Base-by-base conservation (phyloP, 1,140 invertebrate genomes). In the Lordiphosa collinella region DNA sequence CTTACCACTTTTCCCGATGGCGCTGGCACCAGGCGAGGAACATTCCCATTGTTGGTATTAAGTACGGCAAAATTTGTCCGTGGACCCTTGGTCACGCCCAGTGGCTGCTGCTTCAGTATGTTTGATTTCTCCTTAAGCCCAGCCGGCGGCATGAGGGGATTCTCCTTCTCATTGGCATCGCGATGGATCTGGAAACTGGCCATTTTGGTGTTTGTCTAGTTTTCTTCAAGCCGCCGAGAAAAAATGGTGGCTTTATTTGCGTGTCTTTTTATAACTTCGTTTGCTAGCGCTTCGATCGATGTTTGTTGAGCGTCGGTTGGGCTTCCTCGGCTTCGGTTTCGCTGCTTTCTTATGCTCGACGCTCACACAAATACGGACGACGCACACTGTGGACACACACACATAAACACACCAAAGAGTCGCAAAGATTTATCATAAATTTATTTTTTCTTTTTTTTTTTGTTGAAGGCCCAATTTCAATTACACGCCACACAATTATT, bases 101-200 rank as follows among this genome's bases (percentile, higher is more conserved):
- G 63, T 18, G 78, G 79, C 40, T 78, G 78, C 40, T 78, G 78
- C 44, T 84, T 84, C 13, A 35, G 31, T 41, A 31, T 47, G 32
- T 10, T 5, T 29, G 37, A 4, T 68, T 67, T 38, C 55, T 57
- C 63, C 34, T 75, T 47, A 9, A 44, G 51, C 22, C 41, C 46
- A 41, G 31, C 43, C 10, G 60, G 41, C 1, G 61, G 63, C 64
- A 87, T 82, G 13, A 59, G 64, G 47, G 78, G 65, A 44, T 74
- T 79, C 66, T 90, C 90, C 76, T 93, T 93, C 84, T 93, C 91
- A 74, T 92, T 92, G 71, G 91, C 90, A 71, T 92, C 92, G 51
- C 91, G 90, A 84, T 91, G 90, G 48, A 92, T 90, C 63, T 90
- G 88, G 72, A 92, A 90, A 46, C 90, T 90, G 58, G 92, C 91